Conservation (phyloP, 2,113 vertebrate genomes). For the Lophura nycthemera region DNA sequence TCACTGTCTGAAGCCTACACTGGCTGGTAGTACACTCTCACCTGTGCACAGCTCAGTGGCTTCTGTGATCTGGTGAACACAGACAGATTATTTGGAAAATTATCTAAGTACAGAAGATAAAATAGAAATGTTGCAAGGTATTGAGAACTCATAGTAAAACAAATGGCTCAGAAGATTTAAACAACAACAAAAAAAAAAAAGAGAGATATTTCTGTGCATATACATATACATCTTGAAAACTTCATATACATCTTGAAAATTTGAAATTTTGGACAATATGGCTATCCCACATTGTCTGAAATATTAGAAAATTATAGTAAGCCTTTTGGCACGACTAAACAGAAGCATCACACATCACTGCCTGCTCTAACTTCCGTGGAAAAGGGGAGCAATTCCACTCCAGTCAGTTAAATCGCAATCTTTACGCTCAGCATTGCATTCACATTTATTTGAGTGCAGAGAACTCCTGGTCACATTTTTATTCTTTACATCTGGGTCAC, state of each 20-base stretch:
- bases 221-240: neutral
- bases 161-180: neutral
- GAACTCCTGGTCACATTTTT: neutral
- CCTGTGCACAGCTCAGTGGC: neutral
- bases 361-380: neutral
- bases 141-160: neutral
- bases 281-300: neutral
- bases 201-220: neutral
- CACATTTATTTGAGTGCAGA: neutral
- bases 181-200: neutral
- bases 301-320: neutral
- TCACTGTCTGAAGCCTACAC: neutral
- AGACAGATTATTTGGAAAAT: neutral
- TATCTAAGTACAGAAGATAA: neutral
- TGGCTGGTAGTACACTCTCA: neutral
- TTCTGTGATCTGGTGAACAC: neutral
- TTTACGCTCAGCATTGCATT: neutral
- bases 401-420: neutral
- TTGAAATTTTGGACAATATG: neutral
- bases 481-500: conserved; percentile 17
- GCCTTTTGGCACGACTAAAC: neutral
- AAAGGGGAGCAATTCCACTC: neutral
- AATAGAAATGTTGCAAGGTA: neutral
- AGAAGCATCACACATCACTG: neutral
- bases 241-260: neutral